Percentiles rank a stretch among this genome's conserved stretches.
Evolutionary conservation across 92 coral and sea anemone genomes (phyloP).

Genomic region (Pocillopora grandis): DNA sequence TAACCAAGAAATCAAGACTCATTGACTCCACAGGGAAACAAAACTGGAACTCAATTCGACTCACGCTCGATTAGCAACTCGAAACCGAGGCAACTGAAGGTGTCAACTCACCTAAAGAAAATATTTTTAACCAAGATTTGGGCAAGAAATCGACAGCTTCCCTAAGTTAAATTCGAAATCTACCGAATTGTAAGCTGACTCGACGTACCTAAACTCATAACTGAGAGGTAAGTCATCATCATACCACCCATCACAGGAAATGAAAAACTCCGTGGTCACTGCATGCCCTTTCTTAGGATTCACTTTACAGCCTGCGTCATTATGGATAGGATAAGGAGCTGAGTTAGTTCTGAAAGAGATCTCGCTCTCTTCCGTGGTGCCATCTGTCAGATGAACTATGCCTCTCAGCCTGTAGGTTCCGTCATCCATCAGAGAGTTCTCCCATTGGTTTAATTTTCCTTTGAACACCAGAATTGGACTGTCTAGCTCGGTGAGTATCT

Average conservation of each 20-base stretch:
- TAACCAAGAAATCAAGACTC: no score
- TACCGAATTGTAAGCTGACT: not conserved
- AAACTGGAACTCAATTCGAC: no score
- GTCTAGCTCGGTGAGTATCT: constrained; percentile 58
- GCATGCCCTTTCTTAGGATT: constrained; percentile 61
- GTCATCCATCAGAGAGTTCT: constrained; percentile 46
- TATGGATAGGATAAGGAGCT: constrained; percentile 30
- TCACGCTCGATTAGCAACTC: no score
- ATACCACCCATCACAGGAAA: constrained; percentile 54
- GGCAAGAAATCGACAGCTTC: no score
- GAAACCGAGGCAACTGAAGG: no score
- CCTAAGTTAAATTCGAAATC: no score
- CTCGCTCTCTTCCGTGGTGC: constrained; percentile 47
- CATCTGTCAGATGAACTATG: constrained; percentile 50
- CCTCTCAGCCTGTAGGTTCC: constrained; percentile 34
- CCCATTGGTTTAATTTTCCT: constrained; percentile 36
- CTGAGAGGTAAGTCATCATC: constrained; percentile 75
- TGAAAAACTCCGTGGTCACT: constrained; percentile 61
- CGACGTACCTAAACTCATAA: constrained; percentile 63
- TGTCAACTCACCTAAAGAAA: no score
- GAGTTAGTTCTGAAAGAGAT: constrained; percentile 57
- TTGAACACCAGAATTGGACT: constrained; percentile 66
- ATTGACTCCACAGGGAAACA: no score
- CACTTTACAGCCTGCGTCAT: constrained; percentile 36
- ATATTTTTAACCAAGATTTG: no score